Conservation (phyloP, 2,888 invertebrate species). For the Lacanobia oleracea region DNA sequence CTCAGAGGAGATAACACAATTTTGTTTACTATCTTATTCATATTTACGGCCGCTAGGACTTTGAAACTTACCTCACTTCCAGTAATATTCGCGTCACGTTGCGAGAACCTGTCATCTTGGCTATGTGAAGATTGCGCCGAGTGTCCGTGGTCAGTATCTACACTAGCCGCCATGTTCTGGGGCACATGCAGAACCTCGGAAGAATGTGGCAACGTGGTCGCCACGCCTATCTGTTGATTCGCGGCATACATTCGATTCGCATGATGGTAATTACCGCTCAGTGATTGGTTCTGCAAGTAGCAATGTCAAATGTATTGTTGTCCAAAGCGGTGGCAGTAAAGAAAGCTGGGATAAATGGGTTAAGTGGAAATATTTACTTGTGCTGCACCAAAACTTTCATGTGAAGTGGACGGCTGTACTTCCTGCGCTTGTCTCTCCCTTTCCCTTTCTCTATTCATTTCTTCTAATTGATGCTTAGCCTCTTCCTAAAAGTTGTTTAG, state of each 20-base stretch:
- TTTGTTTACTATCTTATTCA: too few species aligned
- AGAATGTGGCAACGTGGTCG: conserved; percentile 85
- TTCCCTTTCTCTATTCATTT: conserved; percentile 83
- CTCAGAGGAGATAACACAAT: background rate
- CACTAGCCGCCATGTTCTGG: conserved; percentile 69
- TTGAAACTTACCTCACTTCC: conserved; percentile 74
- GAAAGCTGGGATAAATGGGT: background rate
- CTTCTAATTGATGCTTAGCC: conserved; percentile 88
- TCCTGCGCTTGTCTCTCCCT: conserved; percentile 82
- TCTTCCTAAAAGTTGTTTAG: conserved; percentile 79
- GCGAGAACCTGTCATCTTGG: conserved; percentile 81
- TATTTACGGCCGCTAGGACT: background rate
- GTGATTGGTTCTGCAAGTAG: conserved; percentile 77
- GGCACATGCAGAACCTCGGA: conserved; percentile 75
- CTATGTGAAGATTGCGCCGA: conserved; percentile 76
- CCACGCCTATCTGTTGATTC: conserved; percentile 86
- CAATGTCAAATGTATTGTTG: background rate
- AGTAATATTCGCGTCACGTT: conserved; percentile 75
- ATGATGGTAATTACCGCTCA: conserved; percentile 80
- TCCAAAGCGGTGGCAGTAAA: background rate
- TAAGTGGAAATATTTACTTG: conserved; percentile 73
- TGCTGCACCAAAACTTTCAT: conserved; percentile 80
- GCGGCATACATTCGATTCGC: conserved; percentile 85
- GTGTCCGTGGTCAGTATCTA: conserved; percentile 76
- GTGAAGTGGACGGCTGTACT: conserved; percentile 81